Conservation (phyloP, 2,888 invertebrate genomes). For the Troides aeacus region DNA sequence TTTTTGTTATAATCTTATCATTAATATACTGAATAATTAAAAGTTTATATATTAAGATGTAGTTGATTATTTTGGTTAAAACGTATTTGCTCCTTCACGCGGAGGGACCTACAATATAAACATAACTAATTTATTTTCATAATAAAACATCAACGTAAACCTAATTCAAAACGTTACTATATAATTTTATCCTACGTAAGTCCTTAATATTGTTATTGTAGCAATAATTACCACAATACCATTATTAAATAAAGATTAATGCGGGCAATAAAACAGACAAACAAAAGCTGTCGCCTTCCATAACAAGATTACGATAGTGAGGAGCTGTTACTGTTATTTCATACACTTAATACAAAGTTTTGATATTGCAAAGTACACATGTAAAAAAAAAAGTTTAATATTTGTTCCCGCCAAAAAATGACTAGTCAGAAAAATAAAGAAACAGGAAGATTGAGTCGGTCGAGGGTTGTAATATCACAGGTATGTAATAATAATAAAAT, state of each 20-base stretch:
- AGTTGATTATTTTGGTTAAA: too few relatives aligned
- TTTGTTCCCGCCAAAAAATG: slow-evolving; percentile 29
- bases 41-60: too few relatives aligned
- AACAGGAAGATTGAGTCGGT: slow-evolving; percentile 37
- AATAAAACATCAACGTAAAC: too few relatives aligned
- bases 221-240: slow-evolving; percentile 8
- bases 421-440: slow-evolving; percentile 33
- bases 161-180: too few relatives aligned
- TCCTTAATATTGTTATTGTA: slow-evolving; percentile 6
- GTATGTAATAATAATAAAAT: slow-evolving; percentile 35
- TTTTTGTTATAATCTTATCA: too few relatives aligned
- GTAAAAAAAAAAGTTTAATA: neutral
- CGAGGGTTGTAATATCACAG: slow-evolving; percentile 49
- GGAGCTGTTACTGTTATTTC: neutral
- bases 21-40: too few relatives aligned
- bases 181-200: too few relatives aligned
- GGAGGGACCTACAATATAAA: too few relatives aligned
- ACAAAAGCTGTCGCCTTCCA: slow-evolving; percentile 7
- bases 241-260: slow-evolving; percentile 24
- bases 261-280: slow-evolving; percentile 18
- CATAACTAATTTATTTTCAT: too few relatives aligned
- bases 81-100: too few relatives aligned
- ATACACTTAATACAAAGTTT: too few relatives aligned
- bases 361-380: too few relatives aligned
- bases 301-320: slow-evolving; percentile 10